Evolutionary conservation across 2,888 invertebrate species (phyloP), one percentile per base, ranked within the genome.

Genomic region (Scelioninae gen. 1): DNA sequence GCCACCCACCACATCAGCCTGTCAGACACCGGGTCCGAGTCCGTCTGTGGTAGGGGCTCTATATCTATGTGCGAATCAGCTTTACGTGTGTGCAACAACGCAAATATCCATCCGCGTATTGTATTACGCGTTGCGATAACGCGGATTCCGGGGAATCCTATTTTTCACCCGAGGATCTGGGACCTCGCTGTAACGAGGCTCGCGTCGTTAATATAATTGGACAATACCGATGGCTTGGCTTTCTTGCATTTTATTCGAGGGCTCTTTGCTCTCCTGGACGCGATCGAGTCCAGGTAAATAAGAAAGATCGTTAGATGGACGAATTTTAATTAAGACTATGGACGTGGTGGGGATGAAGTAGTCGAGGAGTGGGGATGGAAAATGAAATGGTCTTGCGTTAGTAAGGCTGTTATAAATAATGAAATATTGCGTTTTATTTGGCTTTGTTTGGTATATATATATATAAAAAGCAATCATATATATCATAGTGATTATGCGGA

Each of bases 31-130:
- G 23, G 78, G 71, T 66, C 74, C 77, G 72, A 68, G 72, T 74
- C 7, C 63, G 23, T 49, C 60, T 55, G 16, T 72, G 65, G 51
- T 38, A 68, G 68, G 62, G 66, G 56, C 16, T 29, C 45, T 15
- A 15, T 47, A 10, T n/a, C 31, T 31, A 51, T 29, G 13, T 68
- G 56, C 38, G 13, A 34, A 10, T 7, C 5, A 9, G 72, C 16
- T 43, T 31, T 23, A 47, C 16, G 40, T 82, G 43, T 51, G 58
- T 71, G 55, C 49, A 45, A 87, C n/a, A 88, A 89, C 90, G 90
- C 90, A 90, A 92, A 91, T 91, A 90, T 89, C 89, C 86, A 88
- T 90, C 88, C 89, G 89, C 90, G 89, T 90, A 90, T 90, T 90
- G 90, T 91, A 88, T 91, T 91, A 90, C 89, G 86, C 88, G 88